Percentiles rank a stretch among this genome's conserved stretches.
phyloP scores from a whole-genome alignment of 2,888 invertebrate genomes.

The Leptopilina drosophilae region DNA sequence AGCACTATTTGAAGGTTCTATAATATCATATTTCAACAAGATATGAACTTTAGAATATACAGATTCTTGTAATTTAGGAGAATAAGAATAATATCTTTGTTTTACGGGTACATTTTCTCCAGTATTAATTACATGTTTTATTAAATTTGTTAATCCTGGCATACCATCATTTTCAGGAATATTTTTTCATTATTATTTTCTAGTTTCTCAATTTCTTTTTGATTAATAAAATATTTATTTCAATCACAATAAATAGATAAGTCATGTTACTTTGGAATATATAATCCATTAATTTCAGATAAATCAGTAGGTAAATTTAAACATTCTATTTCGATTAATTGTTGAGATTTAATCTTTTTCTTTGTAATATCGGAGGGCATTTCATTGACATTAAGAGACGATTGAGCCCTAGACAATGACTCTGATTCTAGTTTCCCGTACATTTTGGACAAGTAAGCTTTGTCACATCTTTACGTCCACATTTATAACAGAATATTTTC shows the following conservation, averaged over 20 bases:
- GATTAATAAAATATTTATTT: neutral
- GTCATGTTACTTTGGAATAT: neutral
- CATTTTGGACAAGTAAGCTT: too few species aligned
- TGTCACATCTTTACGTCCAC: too few species aligned
- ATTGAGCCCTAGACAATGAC: too few species aligned
- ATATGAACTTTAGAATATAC: conserved; percentile 60
- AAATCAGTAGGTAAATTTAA: neutral
- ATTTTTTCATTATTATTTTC: neutral
- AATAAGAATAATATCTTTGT: conserved; percentile 42
- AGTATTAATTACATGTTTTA: too few species aligned
- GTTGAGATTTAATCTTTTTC: neutral
- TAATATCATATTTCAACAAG: conserved; percentile 63
- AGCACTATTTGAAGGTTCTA: conserved; percentile 43
- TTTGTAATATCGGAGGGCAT: too few species aligned
- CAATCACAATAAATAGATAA: neutral
- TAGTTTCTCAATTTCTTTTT: neutral
- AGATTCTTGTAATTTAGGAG: conserved; percentile 40
- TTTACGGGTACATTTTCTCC: neutral
- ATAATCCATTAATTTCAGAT: neutral
- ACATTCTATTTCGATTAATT: neutral
- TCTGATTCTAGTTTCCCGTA: neutral
- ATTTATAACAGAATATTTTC: too few species aligned
- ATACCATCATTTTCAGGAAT: too few species aligned
- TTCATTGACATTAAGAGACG: neutral
- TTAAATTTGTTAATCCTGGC: too few species aligned